phyloP scores from a whole-genome alignment of 2,888 invertebrate species.

The Torymus tubicola region DNA sequence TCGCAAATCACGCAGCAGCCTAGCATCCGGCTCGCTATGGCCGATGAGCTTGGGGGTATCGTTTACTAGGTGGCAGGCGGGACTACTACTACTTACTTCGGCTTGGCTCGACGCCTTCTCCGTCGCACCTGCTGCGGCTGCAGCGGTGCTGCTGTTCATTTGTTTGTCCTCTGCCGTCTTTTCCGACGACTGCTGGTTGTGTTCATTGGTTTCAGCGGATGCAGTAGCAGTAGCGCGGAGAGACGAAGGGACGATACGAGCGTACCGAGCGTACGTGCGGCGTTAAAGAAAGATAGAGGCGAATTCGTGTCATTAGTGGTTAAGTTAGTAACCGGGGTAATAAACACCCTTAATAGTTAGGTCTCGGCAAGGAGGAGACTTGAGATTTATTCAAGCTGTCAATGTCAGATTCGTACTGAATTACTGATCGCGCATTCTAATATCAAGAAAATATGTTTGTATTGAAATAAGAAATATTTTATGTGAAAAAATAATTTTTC shows the following conservation, averaged over 20 bases:
- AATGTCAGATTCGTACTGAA: no score
- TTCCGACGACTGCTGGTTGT: constrained; percentile 49
- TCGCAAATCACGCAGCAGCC: constrained; percentile 57
- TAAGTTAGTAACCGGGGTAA: constrained; percentile 32
- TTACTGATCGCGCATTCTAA: no score
- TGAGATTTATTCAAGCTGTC: no score
- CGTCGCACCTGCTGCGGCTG: not conserved
- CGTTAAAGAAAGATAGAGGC: constrained; percentile 58
- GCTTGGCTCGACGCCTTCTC: constrained; percentile 39
- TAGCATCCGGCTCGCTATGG: constrained; percentile 58
- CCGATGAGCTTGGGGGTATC: constrained; percentile 63
- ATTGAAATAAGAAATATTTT: no score
- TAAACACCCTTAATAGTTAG: no score
- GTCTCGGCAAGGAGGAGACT: no score
- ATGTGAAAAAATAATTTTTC: not conserved
- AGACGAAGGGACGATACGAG: constrained; percentile 10
- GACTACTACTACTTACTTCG: constrained; percentile 70
- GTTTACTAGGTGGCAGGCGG: constrained; percentile 66
- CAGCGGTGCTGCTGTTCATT: no score
- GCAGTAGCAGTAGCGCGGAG: not conserved
- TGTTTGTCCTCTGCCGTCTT: constrained; percentile 42
- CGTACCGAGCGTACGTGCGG: not conserved
- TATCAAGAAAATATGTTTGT: no score
- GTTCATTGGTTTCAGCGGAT: not conserved
- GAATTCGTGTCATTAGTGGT: constrained; percentile 49